Evolutionary conservation across 2,888 invertebrate genomes (phyloP), one percentile per base, ranked within the genome.

Genomic region (Sesamia inferens): DNA sequence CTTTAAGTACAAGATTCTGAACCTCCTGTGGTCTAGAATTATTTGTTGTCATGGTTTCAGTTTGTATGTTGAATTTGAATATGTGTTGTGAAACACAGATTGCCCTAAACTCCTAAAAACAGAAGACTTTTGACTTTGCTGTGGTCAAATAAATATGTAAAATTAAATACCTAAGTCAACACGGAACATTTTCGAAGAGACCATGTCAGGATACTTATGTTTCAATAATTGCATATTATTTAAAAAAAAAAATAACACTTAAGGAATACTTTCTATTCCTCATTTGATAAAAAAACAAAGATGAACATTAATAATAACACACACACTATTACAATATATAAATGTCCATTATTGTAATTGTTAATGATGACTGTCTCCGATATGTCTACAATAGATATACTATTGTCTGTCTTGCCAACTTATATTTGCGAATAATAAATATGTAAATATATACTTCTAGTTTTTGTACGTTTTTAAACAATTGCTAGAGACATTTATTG

Each of bases 171-270:
- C 31, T 55, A 31, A 70, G 55, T 82, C 78, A 77, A 64, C 19
- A 70, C 19, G 51, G 71, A 66, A 55, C 39, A 57, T 66, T 73
- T 68, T 73, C 47, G 57, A 31, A 70, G 73, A 71, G 81, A 80
- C 78, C 81, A 84, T 69, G 55, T 62, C 39, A 58, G 67, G 65
- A 57, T 58, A 6, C 31, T 3, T n/a, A 39, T 68, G 76, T 69
- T 76, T 83, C 81, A 80, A 78, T 39, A 65, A 58, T 58, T 58
- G 55, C 42, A 62, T 48, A 22, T 39, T 62, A 51, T 73, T 8
- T 72, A 13, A 64, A 61, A 68, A 47, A 13, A 64, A 58, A 68
- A 47, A 39, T 13, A 47, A 22, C 22, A 31, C 31, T 57, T 62
- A 62, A 31, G 1, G 10, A 39, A 14, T 2, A 42, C n/a, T 22